A percentile compares a stretch with the other conserved stretches of the same genome.
These are phyloP conservation scores for Perccottus glenii DNA, from an alignment of 2,113 vertebrate species.

Conservation along the genomic window DNA sequence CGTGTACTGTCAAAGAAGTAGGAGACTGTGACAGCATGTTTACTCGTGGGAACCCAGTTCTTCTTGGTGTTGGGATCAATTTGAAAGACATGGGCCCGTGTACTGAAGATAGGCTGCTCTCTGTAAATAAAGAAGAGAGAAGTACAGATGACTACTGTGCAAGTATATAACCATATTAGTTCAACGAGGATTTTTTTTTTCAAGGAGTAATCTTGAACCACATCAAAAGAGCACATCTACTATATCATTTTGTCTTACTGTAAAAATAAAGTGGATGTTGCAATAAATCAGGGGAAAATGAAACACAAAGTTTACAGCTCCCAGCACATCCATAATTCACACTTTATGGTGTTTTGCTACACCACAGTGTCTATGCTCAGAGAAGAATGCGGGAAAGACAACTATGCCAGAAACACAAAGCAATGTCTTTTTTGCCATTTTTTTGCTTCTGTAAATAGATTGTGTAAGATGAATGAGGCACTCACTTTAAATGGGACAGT, in stretches of 20 bases:
- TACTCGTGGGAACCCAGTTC: slow-evolving; percentile 97
- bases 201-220: too few relatives aligned
- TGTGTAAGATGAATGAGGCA: too few relatives aligned
- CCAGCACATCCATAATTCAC: slow-evolving; percentile 45
- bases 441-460: background rate
- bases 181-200: too few relatives aligned
- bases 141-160: background rate
- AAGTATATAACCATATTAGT: background rate
- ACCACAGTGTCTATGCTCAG: slow-evolving; percentile 2
- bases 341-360: slow-evolving; percentile 9
- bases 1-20: slow-evolving; percentile 98
- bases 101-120: slow-evolving; percentile 99
- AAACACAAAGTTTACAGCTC: slow-evolving; percentile 20
- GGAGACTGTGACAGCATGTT: slow-evolving; percentile 96
- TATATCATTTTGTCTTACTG: background rate
- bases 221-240: too few relatives aligned
- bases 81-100: slow-evolving; percentile 98
- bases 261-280: background rate
- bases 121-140: slow-evolving; percentile 63
- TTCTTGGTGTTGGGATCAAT: slow-evolving; percentile 98
- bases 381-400: background rate
- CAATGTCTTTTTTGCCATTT: background rate
- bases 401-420: background rate
- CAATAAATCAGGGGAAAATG: slow-evolving; percentile 11
- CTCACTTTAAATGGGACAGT: too few relatives aligned